phyloP scores from a whole-genome alignment of 2,797 vertebrate species.

The Fistularia commersonii region DNA sequence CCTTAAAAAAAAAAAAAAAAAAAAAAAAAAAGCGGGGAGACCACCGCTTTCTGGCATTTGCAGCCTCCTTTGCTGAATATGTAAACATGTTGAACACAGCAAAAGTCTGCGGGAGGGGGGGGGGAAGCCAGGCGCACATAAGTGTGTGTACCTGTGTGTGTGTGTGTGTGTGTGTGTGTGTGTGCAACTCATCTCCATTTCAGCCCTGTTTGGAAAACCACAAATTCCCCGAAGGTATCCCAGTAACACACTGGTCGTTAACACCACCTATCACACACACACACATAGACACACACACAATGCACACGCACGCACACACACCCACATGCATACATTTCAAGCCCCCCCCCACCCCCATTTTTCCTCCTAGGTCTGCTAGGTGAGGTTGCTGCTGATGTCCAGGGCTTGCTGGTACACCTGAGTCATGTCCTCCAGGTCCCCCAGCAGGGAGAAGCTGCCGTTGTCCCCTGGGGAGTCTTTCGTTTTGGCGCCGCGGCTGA shows the following conservation, averaged over 20 bases:
- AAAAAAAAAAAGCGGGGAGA: constrained; percentile 44
- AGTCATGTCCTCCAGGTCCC: constrained; percentile 99
- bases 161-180: constrained; percentile 31
- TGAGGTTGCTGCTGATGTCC: constrained; percentile 96
- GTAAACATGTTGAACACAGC: constrained; percentile 81
- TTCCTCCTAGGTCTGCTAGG: constrained; percentile 68
- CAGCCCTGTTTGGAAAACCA: constrained; percentile 42
- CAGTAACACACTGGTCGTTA: constrained; percentile 80
- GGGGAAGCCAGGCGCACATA: constrained; percentile 32
- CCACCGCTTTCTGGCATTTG: constrained; percentile 73
- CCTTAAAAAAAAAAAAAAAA: neutral
- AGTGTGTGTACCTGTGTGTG: constrained; percentile 34
- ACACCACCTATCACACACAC: constrained; percentile 36
- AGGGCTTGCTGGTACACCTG: constrained; percentile 99
- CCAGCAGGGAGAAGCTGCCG: constrained; percentile 95
- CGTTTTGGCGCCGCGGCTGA: constrained; percentile 77
- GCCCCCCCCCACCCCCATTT: constrained; percentile 36
- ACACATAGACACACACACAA: constrained; percentile 10
- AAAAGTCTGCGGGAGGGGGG: constrained; percentile 59
- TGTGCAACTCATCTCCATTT: constrained; percentile 44
- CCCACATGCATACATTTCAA: constrained; percentile 22
- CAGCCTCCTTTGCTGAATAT: constrained; percentile 75
- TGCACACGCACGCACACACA: constrained; percentile 5
- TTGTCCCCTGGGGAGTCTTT: constrained; percentile 89
- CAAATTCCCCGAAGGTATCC: constrained; percentile 64